Percentiles rank a stretch among this genome's conserved stretches.
Evolutionary conservation across 2,797 vertebrate genomes (phyloP).

Genomic region (Brachymystax lenok): DNA sequence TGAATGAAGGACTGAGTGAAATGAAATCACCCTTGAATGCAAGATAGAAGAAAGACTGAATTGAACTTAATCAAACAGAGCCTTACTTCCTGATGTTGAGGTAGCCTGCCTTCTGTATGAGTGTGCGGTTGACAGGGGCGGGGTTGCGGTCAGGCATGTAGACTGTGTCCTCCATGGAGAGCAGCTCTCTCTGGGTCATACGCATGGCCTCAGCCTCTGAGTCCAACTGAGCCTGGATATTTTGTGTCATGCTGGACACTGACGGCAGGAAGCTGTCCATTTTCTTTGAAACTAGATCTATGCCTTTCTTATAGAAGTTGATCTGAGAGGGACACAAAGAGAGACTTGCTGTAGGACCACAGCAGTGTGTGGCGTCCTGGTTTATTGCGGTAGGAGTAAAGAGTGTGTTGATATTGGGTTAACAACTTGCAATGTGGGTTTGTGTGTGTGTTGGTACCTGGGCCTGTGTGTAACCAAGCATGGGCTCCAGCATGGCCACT

Average conservation of each 20-base stretch:
- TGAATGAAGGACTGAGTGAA: no score
- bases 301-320: constrained; percentile 93
- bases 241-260: constrained; percentile 87
- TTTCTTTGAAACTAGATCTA: constrained; percentile 91
- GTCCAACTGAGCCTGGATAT: constrained; percentile 91
- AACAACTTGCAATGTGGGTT: not conserved
- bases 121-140: constrained; percentile 87
- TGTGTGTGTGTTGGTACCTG: constrained; percentile 79
- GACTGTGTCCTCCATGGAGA: constrained; percentile 85
- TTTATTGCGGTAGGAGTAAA: not conserved
- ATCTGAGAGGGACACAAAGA: constrained; percentile 76
- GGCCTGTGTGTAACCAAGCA: constrained; percentile 91
- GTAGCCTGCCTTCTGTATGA: constrained; percentile 96
- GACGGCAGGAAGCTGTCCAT: constrained; percentile 90
- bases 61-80: not conserved
- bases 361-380: not conserved
- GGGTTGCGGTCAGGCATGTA: constrained; percentile 91
- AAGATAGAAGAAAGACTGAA: not conserved
- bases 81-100: constrained; percentile 96
- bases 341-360: not conserved
- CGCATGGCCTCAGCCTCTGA: constrained; percentile 89
- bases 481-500: constrained; percentile 92
- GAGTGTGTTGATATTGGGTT: not conserved
- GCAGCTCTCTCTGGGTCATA: constrained; percentile 85
- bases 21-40: not conserved